Evolutionary conservation across 2,797 vertebrate genomes (phyloP).

Genomic region (Cetoscarus ocellatus): DNA sequence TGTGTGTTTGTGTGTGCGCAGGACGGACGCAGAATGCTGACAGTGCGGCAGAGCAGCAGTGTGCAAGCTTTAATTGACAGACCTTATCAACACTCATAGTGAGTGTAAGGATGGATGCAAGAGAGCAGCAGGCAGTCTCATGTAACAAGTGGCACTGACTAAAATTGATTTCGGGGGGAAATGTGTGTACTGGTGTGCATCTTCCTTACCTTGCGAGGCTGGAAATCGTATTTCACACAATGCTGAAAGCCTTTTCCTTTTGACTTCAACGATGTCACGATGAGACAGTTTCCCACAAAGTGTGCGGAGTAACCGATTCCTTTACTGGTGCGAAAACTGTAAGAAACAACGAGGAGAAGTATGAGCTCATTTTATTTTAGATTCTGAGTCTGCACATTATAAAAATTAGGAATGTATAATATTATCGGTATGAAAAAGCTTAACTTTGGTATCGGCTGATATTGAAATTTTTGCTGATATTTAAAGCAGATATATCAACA

Average conservation of each 20-base stretch:
- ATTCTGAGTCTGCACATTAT: background rate
- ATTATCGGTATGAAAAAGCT: too few species aligned
- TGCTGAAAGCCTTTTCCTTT: slow-evolving; percentile 99
- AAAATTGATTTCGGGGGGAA: background rate
- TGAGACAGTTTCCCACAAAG: slow-evolving; percentile 99
- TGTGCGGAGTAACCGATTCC: slow-evolving; percentile 98
- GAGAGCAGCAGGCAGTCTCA: slow-evolving; percentile 23
- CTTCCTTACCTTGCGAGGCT: slow-evolving; percentile 94
- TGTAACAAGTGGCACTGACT: slow-evolving; percentile 33
- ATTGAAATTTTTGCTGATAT: too few species aligned
- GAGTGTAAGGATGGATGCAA: slow-evolving; percentile 33
- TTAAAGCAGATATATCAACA: too few species aligned
- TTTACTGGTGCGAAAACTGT: slow-evolving; percentile 98
- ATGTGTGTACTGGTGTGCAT: background rate
- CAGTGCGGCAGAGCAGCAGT: slow-evolving; percentile 29
- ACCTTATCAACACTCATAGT: slow-evolving; percentile 65
- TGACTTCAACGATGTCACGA: slow-evolving; percentile 97
- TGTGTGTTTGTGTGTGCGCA: slow-evolving; percentile 25
- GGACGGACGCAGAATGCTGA: slow-evolving; percentile 68
- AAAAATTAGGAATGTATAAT: too few species aligned
- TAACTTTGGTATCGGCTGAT: too few species aligned
- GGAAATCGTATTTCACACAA: slow-evolving; percentile 99
- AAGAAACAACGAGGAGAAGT: slow-evolving; percentile 19
- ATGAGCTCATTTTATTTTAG: background rate
- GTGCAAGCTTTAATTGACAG: slow-evolving; percentile 72